Evolutionary conservation across 2,888 invertebrate species (phyloP), one percentile per base, ranked within the genome.

Genomic region (Myopa tessellatipennis): DNA sequence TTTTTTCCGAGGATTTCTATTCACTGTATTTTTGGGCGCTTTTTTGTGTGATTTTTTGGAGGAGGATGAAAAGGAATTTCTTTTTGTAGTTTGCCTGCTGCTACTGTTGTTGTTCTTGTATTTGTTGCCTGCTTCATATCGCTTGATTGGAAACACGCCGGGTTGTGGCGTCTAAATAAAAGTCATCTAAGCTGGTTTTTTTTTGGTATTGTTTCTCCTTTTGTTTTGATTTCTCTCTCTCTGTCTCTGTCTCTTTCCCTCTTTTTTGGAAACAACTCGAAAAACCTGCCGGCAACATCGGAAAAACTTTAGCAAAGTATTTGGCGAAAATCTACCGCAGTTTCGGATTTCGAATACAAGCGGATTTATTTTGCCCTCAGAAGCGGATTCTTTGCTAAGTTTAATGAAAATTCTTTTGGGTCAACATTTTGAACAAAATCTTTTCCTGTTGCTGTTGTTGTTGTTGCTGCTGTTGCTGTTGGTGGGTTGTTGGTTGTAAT

Each of bases 391-490:
- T 50, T 61, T 73, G 45, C 14, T 14, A 67, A 67, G 34, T 74
- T 74, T 74, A 74, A 74, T 74, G 74, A 74, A 74, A 74, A 74
- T 75, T 75, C 74, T 67, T 75, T 58, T 55, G 38, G 58, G 38
- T 75, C 45, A 45, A 45, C 45, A 45, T 45, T 74, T 68, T 38
- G 67, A 26, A 8, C 45, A 10, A 45, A 45, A 26, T 26, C 26
- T 38, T n/a, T 18, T 72, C 7, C 34, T 63, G 16, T 50, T 69
- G 50, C 16, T 69, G 45, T 50, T 65, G 65, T 36, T 38, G 65
- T 38, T 38, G 26, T 26, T 38, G 12, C 34, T 38, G 65, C 14
- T 36, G 65, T 34, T 70, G 14, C 50, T 55, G 50, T 14, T 55
- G 34, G 14, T 69, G 4, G 14, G 7, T 26, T 50, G n/a, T 8